Base-by-base conservation (phyloP, 92 coral and sea anemone genomes). In the Phenganax marumi region DNA sequence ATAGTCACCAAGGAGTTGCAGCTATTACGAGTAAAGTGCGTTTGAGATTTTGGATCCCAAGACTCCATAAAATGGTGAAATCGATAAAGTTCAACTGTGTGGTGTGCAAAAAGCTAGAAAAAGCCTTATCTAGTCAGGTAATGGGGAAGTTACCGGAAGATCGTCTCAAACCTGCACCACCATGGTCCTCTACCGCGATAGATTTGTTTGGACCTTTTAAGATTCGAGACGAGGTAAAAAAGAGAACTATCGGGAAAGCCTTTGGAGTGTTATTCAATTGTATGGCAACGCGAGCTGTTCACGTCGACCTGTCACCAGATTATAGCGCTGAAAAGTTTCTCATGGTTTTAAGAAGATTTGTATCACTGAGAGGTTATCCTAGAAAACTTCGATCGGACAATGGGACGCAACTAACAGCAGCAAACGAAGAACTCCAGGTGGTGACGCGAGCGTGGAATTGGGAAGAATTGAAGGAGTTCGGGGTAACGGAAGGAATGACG, bases 171-270 rank as follows among this genome's bases (percentile, higher is more conserved):
- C 89, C 85, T 0, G 80, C 91, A 3, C 91, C 89, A 43, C 68
- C 87, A 2, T 89, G 89, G 91, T 75, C 26, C 8, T 81, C 75
- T 52, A 85, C 87, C 6, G 89, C 86, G n/a, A 46, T 89, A 33
- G 90, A 89, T 68, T 71, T 89, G 21, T 89, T 89, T 69, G 92
- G 88, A 8, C 90, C 88, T 0, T 88, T 85, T 51, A 75, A 68
- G 53, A 85, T 81, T 10, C 12, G 87, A 51, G 89, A 75, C 56
- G 87, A 86, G 74, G 87, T 82, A 50, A 85, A 88, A 70, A 86
- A 86, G 52, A 62, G 90, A 75, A 62, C 65, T 11, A n/a, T 18
- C 52, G 86, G 89, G 7, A 88, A 88, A 51, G 86, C 86, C 12
- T 88, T 80, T 54, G 87, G 89, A 10, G 82, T 88, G 55, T 74